Base-by-base conservation (phyloP, 2,113 vertebrate species). In the Spea bombifrons region DNA sequence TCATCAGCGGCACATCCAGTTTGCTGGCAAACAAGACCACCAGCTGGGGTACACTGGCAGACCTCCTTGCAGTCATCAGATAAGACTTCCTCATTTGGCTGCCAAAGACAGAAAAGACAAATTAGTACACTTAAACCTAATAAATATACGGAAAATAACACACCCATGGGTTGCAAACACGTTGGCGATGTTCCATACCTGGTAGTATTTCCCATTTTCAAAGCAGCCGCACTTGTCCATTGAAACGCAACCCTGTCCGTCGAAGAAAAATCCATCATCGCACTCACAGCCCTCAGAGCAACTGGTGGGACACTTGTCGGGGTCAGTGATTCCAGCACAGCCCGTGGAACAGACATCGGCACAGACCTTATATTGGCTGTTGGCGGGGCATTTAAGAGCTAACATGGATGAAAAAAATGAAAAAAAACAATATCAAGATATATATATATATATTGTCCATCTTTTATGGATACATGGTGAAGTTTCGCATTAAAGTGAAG, bases 81-180 rank as follows among this genome's bases (percentile, higher is more conserved):
- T 69, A 93, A 85, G 3, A 89, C 71, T 0, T 71, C 55, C 79
- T 93, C 85, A 0, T 83, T 80, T 3, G 88, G 89, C 95, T 96
- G 84, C 43, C 30, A 46, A 68, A 76, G 66, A 49, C 8, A 61
- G 16, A 75, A 64, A 30, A 30, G 30, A 30, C 30, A 63, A n/a
- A 63, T 6, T 4, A 63, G 59, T 4, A 7, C 4, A 63, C 15
- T 63, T 16, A 3, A n/a, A 13, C 59, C 13, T 15, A 63, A 16
- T 63, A 16, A 16, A 16, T 3, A 63, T 16, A 63, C 59, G 17
- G 10, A 16, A 13, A n/a, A 3, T 16, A n/a, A 16, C 30, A 30
- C 30, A 30, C 30, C 30, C 30, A 30, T 30, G 55, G 55, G 4
- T 9, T 13, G 15, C 12, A 59, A 12, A 12, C 12, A 59, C 15